Base-by-base conservation (phyloP, 1,140 invertebrate genomes). In the Spodoptera litura region DNA sequence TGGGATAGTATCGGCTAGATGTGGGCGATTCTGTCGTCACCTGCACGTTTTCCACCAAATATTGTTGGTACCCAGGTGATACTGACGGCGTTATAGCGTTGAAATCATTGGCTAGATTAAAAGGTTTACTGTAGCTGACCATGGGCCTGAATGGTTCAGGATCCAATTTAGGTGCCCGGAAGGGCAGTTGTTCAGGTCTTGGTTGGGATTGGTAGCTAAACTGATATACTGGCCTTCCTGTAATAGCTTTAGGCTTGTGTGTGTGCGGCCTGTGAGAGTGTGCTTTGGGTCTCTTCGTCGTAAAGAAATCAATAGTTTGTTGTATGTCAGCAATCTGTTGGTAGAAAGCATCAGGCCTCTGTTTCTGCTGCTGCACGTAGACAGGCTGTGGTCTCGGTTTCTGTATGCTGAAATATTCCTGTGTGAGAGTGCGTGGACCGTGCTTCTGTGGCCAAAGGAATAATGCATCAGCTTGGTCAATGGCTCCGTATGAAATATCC, bases 71-170 rank as follows among this genome's bases (percentile, higher is more conserved):
- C 6, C 82, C 88, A 27, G 88, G 83, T 52, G 89, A 82, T 6
- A 87, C 87, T n/a, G 88, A 91, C 5, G 95, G 91, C 12, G 95
- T 94, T 11, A 95, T 95, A 31, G 89, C 87, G 77, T 95, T 95
- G 78, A 95, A 95, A 13, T 95, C 95, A 74, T 95, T 95, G 78
- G 94, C 91, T 25, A 95, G 84, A 79, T 96, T 95, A 78, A 95
- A 95, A 6, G 95, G 95, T 56, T 96, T 95, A 83, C 96, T 96
- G 85, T 96, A 96, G 82, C 96, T 95, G 10, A 96, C 95, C 90
- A 95, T 95, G 6, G 96, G 96, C 74, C 95, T 94, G 86, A 96
- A 96, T 27, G 95, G 95, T 85, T 96, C 95, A 13, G 95, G 93
- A 59, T 95, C 95, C 79, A 96, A 84, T 82, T 94, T 93, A 13